Percentiles rank a stretch among this genome's conserved stretches.
These are phyloP conservation scores for Sminthopsis crassicaudata DNA, from an alignment of 2,113 vertebrate genomes.

Conservation along the genomic window DNA sequence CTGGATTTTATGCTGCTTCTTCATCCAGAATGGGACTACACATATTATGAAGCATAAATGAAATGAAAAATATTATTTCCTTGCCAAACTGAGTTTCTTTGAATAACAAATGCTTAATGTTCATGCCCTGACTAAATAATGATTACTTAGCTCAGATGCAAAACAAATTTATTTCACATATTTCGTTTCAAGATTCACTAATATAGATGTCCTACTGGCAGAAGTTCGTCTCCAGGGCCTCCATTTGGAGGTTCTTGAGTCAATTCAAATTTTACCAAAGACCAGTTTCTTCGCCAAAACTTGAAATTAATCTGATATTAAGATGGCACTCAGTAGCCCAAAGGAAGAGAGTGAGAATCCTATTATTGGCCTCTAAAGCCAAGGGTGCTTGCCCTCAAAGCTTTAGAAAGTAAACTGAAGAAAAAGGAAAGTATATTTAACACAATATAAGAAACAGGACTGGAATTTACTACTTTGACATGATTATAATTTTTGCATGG, in stretches of 20 bases:
- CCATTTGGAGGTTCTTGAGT: slow-evolving; percentile 41
- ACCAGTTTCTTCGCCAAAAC: slow-evolving; percentile 47
- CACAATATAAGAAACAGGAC: background rate
- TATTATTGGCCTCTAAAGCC: background rate
- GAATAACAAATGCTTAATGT: slow-evolving; percentile 76
- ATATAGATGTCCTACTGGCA: background rate
- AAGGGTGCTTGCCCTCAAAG: slow-evolving; percentile 36
- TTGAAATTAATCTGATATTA: slow-evolving; percentile 50
- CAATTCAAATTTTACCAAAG: slow-evolving; percentile 51
- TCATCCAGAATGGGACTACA: slow-evolving; percentile 60
- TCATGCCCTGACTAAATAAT: slow-evolving; percentile 65
- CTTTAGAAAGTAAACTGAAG: background rate
- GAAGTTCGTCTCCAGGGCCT: background rate
- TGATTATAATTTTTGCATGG: background rate
- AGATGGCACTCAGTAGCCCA: background rate
- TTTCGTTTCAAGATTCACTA: slow-evolving; percentile 64
- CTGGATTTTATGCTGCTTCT: slow-evolving; percentile 66
- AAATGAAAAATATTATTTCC: slow-evolving; percentile 72
- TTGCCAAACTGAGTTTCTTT: slow-evolving; percentile 70
- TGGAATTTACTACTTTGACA: background rate
- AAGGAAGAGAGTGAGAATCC: background rate
- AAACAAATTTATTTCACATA: slow-evolving; percentile 70
- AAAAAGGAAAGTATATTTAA: background rate
- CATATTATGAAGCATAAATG: slow-evolving; percentile 71
- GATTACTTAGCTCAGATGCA: slow-evolving; percentile 72